Evolutionary conservation across 1,140 invertebrate species (phyloP).

Genomic region (Ditylenchus dipsaci): DNA sequence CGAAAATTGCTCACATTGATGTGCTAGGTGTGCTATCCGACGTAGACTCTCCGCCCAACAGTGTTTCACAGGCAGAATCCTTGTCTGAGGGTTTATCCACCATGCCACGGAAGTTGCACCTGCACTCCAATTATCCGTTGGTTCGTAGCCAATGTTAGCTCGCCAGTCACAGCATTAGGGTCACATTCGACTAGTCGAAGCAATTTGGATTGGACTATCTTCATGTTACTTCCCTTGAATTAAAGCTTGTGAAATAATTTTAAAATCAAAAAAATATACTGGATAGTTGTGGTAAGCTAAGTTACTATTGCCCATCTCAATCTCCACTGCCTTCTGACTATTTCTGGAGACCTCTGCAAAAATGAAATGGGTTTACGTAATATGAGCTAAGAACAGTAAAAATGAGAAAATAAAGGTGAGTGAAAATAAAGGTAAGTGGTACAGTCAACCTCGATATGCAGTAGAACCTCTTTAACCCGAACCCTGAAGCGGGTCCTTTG

Average conservation of each 20-base stretch:
- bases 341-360: background rate
- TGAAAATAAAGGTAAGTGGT: too few species aligned
- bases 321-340: background rate
- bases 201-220: background rate
- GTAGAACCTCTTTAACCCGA: too few species aligned
- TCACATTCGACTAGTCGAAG: background rate
- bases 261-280: background rate
- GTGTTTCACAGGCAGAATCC: slow-evolving; percentile 1
- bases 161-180: background rate
- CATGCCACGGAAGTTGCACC: background rate
- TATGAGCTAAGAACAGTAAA: too few species aligned
- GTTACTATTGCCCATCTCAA: background rate
- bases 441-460: too few species aligned
- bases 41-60: background rate
- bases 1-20: slow-evolving; percentile 2
- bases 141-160: background rate
- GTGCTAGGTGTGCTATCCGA: background rate
- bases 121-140: background rate
- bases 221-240: background rate
- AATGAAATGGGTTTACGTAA: too few species aligned
- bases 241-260: background rate
- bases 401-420: too few species aligned
- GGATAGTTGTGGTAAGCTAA: background rate
- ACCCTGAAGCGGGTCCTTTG: too few species aligned
- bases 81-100: background rate